phyloP scores from a whole-genome alignment of 2,888 invertebrate genomes.

The Cryptus armator region DNA sequence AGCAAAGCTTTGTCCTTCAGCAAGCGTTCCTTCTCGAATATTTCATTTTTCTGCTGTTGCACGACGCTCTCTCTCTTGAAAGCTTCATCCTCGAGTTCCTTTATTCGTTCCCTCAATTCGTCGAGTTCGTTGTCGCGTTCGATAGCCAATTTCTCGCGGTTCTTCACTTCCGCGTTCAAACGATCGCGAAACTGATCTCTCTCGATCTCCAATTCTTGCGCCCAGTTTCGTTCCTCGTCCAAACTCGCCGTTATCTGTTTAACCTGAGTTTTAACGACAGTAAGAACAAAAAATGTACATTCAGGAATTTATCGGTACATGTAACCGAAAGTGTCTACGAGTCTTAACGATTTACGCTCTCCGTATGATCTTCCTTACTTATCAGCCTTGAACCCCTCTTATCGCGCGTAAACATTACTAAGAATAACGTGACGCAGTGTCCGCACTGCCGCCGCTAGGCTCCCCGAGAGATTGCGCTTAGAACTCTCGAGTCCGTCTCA shows the following conservation, averaged over 20 bases:
- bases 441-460: conserved; percentile 2
- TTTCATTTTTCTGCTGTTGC: conserved; percentile 80
- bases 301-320: neutral
- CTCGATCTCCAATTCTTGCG: conserved; percentile 81
- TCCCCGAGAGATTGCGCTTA: conserved; percentile 49
- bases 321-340: conserved; percentile 1
- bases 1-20: conserved; percentile 78
- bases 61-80: conserved; percentile 81
- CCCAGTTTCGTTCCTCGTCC: conserved; percentile 82
- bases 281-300: neutral
- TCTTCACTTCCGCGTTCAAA: conserved; percentile 76
- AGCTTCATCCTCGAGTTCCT: conserved; percentile 80
- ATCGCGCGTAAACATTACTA: conserved; percentile 64
- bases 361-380: conserved; percentile 41
- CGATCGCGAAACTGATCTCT: conserved; percentile 80
- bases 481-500: conserved; percentile 15
- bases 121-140: conserved; percentile 79
- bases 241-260: conserved; percentile 80
- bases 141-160: conserved; percentile 75
- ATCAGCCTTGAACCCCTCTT: conserved; percentile 64
- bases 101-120: conserved; percentile 76
- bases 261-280: conserved; percentile 73
- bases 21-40: conserved; percentile 79
- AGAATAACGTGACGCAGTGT: conserved; percentile 51
- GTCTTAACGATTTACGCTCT: conserved; percentile 13